These are phyloP conservation scores for Chamaetylas fuelleborni DNA, from an alignment of 2,113 vertebrate species.

Conservation along the genomic window DNA sequence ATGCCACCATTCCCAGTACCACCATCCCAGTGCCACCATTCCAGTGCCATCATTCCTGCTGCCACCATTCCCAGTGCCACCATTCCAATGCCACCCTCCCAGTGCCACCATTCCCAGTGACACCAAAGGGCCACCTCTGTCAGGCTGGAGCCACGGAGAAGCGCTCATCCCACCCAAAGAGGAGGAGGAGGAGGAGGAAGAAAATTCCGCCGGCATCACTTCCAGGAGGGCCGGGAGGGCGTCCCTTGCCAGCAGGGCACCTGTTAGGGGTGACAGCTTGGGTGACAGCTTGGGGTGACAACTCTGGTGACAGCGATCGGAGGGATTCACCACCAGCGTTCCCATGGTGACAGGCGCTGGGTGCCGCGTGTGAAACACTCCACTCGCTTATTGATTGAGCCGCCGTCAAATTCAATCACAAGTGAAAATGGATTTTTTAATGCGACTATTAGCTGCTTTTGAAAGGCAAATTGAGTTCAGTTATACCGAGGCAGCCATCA, in stretches of 20 bases:
- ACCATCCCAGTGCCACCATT: no score
- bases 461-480: constrained; percentile 80
- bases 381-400: constrained; percentile 67
- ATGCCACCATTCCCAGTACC: no score
- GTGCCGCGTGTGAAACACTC: constrained; percentile 49
- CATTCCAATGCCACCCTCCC: neutral
- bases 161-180: accelerated
- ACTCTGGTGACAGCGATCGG: neutral
- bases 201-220: accelerated
- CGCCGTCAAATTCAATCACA: constrained; percentile 77
- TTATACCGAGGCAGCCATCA: constrained; percentile 64
- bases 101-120: neutral
- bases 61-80: neutral
- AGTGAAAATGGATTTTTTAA: constrained; percentile 83
- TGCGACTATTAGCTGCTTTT: constrained; percentile 80
- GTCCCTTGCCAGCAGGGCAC: accelerated
- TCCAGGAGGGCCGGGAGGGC: accelerated
- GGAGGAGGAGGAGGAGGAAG: neutral
- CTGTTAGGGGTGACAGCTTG: neutral
- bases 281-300: neutral
- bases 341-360: constrained; percentile 34
- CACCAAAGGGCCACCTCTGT: neutral
- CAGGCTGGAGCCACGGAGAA: accelerated
- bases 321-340: constrained; percentile 27
- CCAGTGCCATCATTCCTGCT: no score